Evolutionary conservation across 2,888 invertebrate genomes (phyloP), one percentile per base, ranked within the genome.

Genomic region (Callinectes sapidus): DNA sequence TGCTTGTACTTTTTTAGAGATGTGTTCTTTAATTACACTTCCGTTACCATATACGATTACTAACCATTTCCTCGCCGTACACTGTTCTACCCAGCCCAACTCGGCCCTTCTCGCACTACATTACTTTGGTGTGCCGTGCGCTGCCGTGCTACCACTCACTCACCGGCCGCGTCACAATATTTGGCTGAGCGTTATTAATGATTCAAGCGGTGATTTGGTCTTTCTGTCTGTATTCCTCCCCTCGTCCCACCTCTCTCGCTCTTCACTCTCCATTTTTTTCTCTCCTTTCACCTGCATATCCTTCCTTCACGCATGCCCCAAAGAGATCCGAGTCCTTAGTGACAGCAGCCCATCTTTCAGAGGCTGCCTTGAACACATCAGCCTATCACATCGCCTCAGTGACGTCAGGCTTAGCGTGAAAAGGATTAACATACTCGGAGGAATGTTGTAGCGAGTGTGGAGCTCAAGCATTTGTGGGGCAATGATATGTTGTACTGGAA

Each of bases 161-260:
- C 28, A 86, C 90, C 39, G 55, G 8, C 55, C 23, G 90, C 86
- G 90, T 90, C 90, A 90, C 55, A 90, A 85, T 55, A 90, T 85
- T 90, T 32, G 55, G 61, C 90, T 90, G 86, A 90, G 90, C 86
- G 35, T 61, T 90, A 90, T 90, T 90, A 90, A 90, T 90, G 90
- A 86, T 55, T 2, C 8, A 54, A 35, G 61, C 32, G 23, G 85
- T 90, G 90, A 90, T 90, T n/a, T 90, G 85, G 55, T 18, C 90
- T 81, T 90, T n/a, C 54, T 32, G 35, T 10, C 48, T 54, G n/a
- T 39, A 66, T 55, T 32, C 54, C 48, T 39, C 39, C 39, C 39
- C 5, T 2, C 39, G 2, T 5, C 39, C 39, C 39, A 39, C 39
- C 39, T 39, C 39, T 39, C 23, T 23, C 23, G 16, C 28, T 16